A percentile compares a stretch with the other conserved stretches of the same genome.
phyloP scores from a whole-genome alignment of 2,888 invertebrate species.

The Apoda limacodes region DNA sequence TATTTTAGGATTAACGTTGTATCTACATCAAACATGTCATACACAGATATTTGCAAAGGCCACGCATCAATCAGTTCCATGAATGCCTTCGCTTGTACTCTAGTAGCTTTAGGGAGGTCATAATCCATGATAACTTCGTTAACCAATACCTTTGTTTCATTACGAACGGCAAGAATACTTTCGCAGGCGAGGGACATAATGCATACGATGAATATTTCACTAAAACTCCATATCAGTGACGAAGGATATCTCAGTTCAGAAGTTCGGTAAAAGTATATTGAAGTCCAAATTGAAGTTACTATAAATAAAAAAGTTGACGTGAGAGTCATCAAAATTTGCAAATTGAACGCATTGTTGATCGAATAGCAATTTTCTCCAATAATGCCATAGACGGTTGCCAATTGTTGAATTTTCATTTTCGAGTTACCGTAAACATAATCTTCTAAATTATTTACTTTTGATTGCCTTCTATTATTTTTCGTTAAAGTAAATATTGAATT shows the following conservation, averaged over 20 bases:
- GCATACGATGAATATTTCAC: neutral
- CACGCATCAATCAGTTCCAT: neutral
- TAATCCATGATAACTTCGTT: neutral
- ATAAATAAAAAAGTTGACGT: neutral
- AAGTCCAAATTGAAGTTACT: neutral
- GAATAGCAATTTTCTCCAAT: neutral
- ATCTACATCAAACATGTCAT: neutral
- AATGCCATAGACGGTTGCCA: neutral
- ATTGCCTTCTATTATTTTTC: too few species aligned
- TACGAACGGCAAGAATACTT: neutral
- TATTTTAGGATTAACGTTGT: neutral
- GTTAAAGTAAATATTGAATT: slow-evolving; percentile 19
- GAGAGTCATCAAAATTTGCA: neutral
- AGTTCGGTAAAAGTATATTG: neutral
- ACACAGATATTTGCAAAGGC: neutral
- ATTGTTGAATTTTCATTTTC: neutral
- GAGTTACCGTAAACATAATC: too few species aligned
- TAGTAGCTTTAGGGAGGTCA: neutral
- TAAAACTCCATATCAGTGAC: neutral
- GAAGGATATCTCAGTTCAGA: neutral
- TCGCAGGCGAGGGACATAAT: neutral
- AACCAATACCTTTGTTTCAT: neutral
- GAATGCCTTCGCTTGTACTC: neutral
- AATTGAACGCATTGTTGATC: neutral
- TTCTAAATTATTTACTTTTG: too few species aligned